Conservation (phyloP, 2,113 vertebrate genomes). For the Fulmarus glacialis region DNA sequence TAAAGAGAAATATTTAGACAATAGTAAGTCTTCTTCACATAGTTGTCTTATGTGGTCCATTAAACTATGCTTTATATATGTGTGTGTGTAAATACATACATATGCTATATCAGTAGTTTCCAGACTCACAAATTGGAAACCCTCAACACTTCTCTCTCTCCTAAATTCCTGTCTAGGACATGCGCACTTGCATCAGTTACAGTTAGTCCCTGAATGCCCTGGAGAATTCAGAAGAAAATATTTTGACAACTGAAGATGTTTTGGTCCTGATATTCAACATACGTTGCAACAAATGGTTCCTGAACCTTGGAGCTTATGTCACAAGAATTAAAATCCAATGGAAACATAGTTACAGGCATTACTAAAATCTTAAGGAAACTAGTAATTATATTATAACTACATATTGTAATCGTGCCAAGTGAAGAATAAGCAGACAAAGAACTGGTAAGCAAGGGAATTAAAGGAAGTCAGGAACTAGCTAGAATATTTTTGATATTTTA, state of each 20-base stretch:
- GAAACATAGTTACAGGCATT: neutral
- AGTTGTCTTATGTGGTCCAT: neutral
- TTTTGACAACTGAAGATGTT: neutral
- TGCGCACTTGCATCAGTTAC: neutral
- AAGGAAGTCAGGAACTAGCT: neutral
- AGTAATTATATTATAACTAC: neutral
- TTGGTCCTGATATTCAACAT: neutral
- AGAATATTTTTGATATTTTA: neutral
- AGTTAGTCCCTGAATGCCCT: neutral
- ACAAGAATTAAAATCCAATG: neutral
- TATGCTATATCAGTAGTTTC: neutral
- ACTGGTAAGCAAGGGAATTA: neutral
- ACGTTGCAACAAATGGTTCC: fast-evolving
- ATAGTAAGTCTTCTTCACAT: neutral
- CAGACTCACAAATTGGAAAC: neutral
- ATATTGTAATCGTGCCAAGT: neutral
- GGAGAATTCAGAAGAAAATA: neutral
- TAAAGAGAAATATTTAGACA: neutral
- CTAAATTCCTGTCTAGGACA: neutral
- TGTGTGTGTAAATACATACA: neutral
- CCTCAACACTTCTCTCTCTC: neutral
- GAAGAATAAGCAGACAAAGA: neutral
- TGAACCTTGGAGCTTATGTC: neutral
- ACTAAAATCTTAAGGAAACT: neutral
- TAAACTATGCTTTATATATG: neutral